A percentile compares a stretch with the other conserved stretches of the same genome.
phyloP scores from a whole-genome alignment of 30 jellyfish, hydroid and myxozoan species.

The Chironex yamaguchii region DNA sequence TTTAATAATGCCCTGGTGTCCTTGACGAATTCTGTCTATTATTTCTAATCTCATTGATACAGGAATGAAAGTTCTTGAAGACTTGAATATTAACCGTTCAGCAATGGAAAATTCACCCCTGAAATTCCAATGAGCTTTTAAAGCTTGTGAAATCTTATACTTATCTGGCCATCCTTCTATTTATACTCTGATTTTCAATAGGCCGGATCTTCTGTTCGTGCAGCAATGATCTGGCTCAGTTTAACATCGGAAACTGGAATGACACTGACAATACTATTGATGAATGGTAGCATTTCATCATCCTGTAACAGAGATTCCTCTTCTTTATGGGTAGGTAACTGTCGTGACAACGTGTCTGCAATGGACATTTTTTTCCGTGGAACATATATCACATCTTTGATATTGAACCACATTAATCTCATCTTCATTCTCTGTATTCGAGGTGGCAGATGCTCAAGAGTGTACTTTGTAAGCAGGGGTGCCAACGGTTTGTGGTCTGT shows the following conservation, averaged over 20 bases:
- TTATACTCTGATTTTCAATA: not conserved
- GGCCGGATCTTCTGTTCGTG: constrained; percentile 19
- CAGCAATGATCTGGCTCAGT: constrained; percentile 15
- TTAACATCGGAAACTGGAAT: constrained; percentile 6
- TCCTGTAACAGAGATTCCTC: not conserved
- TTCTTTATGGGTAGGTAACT: not conserved
- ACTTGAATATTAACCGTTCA: not conserved
- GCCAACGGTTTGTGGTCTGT: constrained; percentile 16
- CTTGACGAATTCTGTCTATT: constrained; percentile 17
- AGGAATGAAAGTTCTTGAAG: constrained; percentile 13
- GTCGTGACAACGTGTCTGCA: constrained; percentile 9
- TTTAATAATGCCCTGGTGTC: constrained; percentile 27
- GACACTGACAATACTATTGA: constrained; percentile 6
- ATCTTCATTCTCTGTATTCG: constrained; percentile 13
- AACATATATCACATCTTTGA: not conserved
- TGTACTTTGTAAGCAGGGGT: not conserved
- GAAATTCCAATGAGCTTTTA: not conserved
- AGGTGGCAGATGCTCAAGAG: constrained; percentile 17
- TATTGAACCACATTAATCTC: constrained; percentile 3
- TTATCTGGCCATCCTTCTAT: constrained; percentile 36
- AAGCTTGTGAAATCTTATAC: constrained; percentile 3
- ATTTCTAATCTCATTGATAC: constrained; percentile 10
- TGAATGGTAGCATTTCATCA: not conserved
- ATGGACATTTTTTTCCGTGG: constrained; percentile 2
- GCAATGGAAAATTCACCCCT: constrained; percentile 10